Evolutionary conservation across 2,113 vertebrate species (phyloP), one percentile per base, ranked within the genome.

Genomic region (Emydocephalus ijimae): DNA sequence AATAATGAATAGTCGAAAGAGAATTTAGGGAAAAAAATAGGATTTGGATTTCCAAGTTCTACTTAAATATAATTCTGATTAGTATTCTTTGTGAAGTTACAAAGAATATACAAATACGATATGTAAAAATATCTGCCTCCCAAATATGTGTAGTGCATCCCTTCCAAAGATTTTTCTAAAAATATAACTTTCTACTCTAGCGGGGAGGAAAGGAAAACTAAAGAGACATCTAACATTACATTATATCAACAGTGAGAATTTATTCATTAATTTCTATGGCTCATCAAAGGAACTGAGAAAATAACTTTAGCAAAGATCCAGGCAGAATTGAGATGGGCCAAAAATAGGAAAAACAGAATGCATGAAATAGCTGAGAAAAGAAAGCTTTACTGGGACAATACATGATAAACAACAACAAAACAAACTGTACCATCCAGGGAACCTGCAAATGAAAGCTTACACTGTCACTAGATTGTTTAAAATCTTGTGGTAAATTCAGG

Each of bases 1-100:
- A 26, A 12, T 57, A 55, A 96, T 81, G 86, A 91, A 61, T 89
- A 74, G 87, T 57, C 69, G 20, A 50, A 91, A 91, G 26, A 45
- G n/a, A 95, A 90, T 1, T 14, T 5, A 69, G 8, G 92, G 2
- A 89, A 74, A 57, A 9, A 50, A 85, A 50, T 21, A 24, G n/a
- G 43, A 34, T 85, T 43, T 52, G 34, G 1, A 57, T 57, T 57
- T 52, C 43, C 8, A n/a, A 85, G 43, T 24, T 52, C n/a, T 0
- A 0, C 14, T 23, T 23, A 43, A 89, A 81, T 45, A 24, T 54
- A 92, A 2, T 52, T 55, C 39, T 81, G 18, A 7, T 81, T 81
- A 81, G 39, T 34, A 39, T 81, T 81, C 15, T 39, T 81, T 81
- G 18, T 43, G 18, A 39, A 39, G 69, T 39, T 81, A 81, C 39